Base-by-base conservation (phyloP, 1,140 invertebrate species). In the Trialeurodes vaporariorum region DNA sequence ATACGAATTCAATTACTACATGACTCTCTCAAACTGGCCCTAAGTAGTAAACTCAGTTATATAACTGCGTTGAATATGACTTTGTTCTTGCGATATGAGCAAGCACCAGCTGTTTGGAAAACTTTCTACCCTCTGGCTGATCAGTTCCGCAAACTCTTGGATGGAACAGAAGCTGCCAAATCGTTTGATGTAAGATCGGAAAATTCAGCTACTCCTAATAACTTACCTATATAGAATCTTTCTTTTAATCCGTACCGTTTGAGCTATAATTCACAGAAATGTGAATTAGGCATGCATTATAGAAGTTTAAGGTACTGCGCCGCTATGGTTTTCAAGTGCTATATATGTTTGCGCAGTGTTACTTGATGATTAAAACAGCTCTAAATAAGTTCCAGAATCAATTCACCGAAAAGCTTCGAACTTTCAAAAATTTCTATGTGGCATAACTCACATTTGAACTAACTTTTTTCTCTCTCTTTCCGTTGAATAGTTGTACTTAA, bases 11-110 rank as follows among this genome's bases (percentile, higher is more conserved):
- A 91, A 76, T 76, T 91, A 0, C 75, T 91, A 0, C 88, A 91
- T 70, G 89, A 91, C 72, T 84, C 88, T 0, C 87, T 88, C 86
- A 89, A 90, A 75, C 77, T 91, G 9, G 89, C 88, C 0, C 89
- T 88, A 67, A 86, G 86, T n/a, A 58, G 68, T 61, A 65, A 66
- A 1, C 61, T 69, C 2, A 83, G 82, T 69, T 89, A 90, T 71
- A 82, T 80, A 0, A 83, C 84, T 1, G 87, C 87, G 0, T 78
- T 90, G 2, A 86, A 90, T 71, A 88, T 90, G 86, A 90, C 87
- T 0, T 75, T 87, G 25, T 89, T 90, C 70, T 77, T 91, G 68
- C 85, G 82, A 71, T 78, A 83, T 26, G 89, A 91, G 75, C 82
- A 84, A 21, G 83, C 87, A 65, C 86, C 87, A 68, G 76, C 89